phyloP scores from a whole-genome alignment of 1,140 invertebrate genomes.

The Microplitis mediator region DNA sequence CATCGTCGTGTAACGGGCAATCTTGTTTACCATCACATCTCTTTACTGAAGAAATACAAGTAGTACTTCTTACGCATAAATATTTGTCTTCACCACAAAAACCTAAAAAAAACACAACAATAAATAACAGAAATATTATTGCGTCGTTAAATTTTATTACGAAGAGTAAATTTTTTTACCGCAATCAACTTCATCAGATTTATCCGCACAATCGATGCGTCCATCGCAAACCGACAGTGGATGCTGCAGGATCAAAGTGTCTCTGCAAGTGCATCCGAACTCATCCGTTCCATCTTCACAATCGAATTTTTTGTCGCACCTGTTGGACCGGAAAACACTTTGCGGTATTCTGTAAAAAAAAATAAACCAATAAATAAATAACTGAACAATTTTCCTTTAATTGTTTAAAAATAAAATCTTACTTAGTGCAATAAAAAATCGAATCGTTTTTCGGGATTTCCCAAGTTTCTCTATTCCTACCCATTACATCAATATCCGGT shows the following conservation, averaged over 20 bases:
- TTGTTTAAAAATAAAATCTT: too few relatives aligned
- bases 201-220: constrained; percentile 76
- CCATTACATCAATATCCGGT: too few relatives aligned
- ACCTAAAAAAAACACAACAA: constrained; percentile 53
- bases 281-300: constrained; percentile 86
- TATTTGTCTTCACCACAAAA: constrained; percentile 65
- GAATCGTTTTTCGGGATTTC: too few relatives aligned
- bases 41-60: constrained; percentile 64
- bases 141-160: not conserved
- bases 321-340: constrained; percentile 24
- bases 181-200: constrained; percentile 77
- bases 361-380: too few relatives aligned
- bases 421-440: too few relatives aligned
- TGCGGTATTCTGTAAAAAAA: too few relatives aligned
- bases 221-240: constrained; percentile 76
- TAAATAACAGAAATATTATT: not conserved
- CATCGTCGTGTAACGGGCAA: constrained; percentile 73
- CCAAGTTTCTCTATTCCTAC: too few relatives aligned
- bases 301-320: constrained; percentile 74
- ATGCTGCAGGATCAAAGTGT: constrained; percentile 66
- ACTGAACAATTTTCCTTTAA: too few relatives aligned
- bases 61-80: constrained; percentile 65
- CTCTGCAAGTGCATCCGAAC: constrained; percentile 72
- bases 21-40: constrained; percentile 70
- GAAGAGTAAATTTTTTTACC: constrained; percentile 49